Conservation (phyloP, 2,797 vertebrate species). For the Denticeps clupeoides region DNA sequence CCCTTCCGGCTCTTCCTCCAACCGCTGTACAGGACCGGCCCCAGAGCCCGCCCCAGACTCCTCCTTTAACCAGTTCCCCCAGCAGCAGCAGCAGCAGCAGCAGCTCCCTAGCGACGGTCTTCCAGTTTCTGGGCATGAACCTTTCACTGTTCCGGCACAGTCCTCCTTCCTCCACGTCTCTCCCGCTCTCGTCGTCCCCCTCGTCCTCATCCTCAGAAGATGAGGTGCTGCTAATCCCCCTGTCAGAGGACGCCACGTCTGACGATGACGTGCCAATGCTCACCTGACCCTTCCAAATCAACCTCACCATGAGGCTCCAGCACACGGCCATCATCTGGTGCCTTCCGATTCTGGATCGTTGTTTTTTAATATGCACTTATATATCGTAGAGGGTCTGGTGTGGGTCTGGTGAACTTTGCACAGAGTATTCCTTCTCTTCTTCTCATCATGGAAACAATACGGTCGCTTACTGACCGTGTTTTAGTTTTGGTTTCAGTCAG, state of each 20-base stretch:
- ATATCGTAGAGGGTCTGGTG: conserved; percentile 37
- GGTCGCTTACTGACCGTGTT: too few species aligned
- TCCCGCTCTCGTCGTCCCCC: conserved; percentile 52
- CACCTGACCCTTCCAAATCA: conserved; percentile 39
- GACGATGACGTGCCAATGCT: conserved; percentile 69
- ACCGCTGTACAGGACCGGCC: conserved; percentile 36
- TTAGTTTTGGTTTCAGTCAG: too few species aligned
- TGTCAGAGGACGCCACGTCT: conserved; percentile 62
- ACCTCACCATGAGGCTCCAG: not conserved
- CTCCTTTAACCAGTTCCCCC: too few species aligned
- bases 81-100: too few species aligned
- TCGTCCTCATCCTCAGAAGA: conserved; percentile 60
- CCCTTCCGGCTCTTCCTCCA: conserved; percentile 35
- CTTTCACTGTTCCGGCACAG: conserved; percentile 55
- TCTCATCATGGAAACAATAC: conserved; percentile 33
- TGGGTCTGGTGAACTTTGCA: conserved; percentile 53
- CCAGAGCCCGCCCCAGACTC: conserved; percentile 33
- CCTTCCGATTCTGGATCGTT: too few species aligned
- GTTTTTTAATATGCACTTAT: conserved; percentile 38
- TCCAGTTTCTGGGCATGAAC: conserved; percentile 55
- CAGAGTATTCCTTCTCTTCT: conserved; percentile 46
- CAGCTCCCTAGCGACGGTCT: conserved; percentile 58
- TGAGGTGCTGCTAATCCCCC: conserved; percentile 75
- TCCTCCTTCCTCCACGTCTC: conserved; percentile 39
- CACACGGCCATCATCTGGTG: too few species aligned